These are phyloP conservation scores for Teleogryllus oceanicus DNA, from an alignment of 2,888 invertebrate genomes.

Conservation along the genomic window DNA sequence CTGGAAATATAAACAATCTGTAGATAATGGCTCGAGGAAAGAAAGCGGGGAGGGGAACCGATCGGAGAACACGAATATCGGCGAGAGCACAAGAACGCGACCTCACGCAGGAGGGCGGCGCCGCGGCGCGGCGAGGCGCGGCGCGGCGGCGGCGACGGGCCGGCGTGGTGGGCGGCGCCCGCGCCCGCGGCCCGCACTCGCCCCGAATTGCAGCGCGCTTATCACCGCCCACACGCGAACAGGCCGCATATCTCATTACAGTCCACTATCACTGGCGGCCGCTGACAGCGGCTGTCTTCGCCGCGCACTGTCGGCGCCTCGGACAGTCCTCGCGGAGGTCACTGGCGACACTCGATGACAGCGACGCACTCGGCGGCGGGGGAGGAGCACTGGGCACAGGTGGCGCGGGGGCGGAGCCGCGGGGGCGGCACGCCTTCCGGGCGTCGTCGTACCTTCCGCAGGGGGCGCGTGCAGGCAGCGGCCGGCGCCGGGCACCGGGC, in stretches of 20 bases:
- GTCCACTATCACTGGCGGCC: background rate
- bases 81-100: background rate
- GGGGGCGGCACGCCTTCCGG: slow-evolving; percentile 35
- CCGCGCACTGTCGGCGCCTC: background rate
- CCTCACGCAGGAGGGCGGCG: too few species aligned
- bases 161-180: too few species aligned
- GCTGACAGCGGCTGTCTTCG: background rate
- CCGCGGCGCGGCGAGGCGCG: too few species aligned
- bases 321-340: too few species aligned
- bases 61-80: background rate
- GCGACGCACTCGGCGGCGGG: too few species aligned
- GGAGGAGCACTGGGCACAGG: too few species aligned
- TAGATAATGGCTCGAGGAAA: background rate
- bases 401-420: too few species aligned
- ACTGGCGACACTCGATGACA: too few species aligned
- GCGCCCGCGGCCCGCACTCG: too few species aligned
- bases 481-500: slow-evolving; percentile 51
- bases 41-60: background rate
- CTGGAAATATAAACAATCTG: slow-evolving; percentile 18
- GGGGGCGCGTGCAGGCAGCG: slow-evolving; percentile 58
- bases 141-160: too few species aligned
- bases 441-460: slow-evolving; percentile 55
- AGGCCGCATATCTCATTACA: background rate
- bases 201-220: too few species aligned
- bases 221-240: too few species aligned